phyloP scores from a whole-genome alignment of 2,888 invertebrate species.

The Drosophila barbarae region DNA sequence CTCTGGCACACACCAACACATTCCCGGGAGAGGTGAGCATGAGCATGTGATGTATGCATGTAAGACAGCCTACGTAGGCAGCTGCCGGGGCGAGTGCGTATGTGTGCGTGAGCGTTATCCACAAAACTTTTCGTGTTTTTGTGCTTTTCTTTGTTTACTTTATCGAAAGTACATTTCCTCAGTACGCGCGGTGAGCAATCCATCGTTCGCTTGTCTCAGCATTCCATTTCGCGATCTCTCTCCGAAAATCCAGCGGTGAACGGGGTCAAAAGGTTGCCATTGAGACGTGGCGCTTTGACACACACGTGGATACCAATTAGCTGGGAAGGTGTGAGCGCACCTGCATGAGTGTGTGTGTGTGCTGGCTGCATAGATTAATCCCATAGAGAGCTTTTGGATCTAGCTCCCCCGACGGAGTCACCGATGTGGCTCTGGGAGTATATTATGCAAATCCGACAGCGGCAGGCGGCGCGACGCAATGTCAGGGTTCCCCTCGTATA shows the following conservation, averaged over 20 bases:
- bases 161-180: conserved; percentile 36
- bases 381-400: conserved; percentile 15
- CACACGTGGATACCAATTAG: conserved; percentile 56
- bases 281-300: conserved; percentile 57
- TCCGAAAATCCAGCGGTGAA: conserved; percentile 12
- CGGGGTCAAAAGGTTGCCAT: conserved; percentile 44
- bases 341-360: conserved; percentile 2
- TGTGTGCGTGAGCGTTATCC: conserved; percentile 33
- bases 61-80: conserved; percentile 29
- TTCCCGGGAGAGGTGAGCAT: conserved; percentile 3
- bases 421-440: conserved; percentile 76
- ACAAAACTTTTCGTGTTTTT: conserved; percentile 41
- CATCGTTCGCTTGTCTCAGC: not conserved
- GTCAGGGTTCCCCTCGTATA: conserved; percentile 66
- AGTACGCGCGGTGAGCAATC: conserved; percentile 23
- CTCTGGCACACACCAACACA: conserved; percentile 6
- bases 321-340: not conserved
- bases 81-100: conserved; percentile 14
- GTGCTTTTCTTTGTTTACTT: conserved; percentile 66
- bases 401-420: conserved; percentile 18
- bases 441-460: conserved; percentile 65
- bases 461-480: conserved; percentile 57
- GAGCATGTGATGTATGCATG: conserved; percentile 31
- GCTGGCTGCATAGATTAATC: conserved; percentile 2
- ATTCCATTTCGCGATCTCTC: conserved; percentile 11